phyloP scores from a whole-genome alignment of 2,113 vertebrate genomes.

The Cyprinodon variegatus region DNA sequence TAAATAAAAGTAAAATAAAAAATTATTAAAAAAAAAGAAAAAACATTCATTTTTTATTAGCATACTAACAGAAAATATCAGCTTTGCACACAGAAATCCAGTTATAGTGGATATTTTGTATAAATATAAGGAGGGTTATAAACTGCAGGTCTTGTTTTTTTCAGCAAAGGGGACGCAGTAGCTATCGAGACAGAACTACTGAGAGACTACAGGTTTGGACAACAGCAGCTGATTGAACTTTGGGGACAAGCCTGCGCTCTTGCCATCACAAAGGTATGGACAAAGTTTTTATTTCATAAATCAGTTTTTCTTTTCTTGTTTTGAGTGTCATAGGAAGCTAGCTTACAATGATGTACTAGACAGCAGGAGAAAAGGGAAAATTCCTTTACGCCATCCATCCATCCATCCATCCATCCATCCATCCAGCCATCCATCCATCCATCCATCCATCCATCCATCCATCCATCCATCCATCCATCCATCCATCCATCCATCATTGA shows the following conservation, averaged over 20 bases:
- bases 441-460: too few species aligned
- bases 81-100: not conserved
- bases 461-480: too few species aligned
- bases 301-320: not conserved
- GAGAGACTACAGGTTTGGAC: slow-evolving; percentile 90
- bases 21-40: too few species aligned
- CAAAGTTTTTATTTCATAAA: not conserved
- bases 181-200: slow-evolving; percentile 89
- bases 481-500: too few species aligned
- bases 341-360: not conserved
- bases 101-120: not conserved
- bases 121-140: not conserved
- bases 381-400: too few species aligned
- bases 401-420: too few species aligned
- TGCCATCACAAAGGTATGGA: slow-evolving; percentile 89
- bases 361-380: not conserved
- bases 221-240: slow-evolving; percentile 93
- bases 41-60: too few species aligned
- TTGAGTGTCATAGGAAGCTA: rapidly evolving
- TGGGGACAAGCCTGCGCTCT: slow-evolving; percentile 91
- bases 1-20: too few species aligned
- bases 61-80: too few species aligned
- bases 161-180: slow-evolving; percentile 85
- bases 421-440: too few species aligned
- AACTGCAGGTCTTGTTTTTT: slow-evolving; percentile 10